Evolutionary conservation across 2,113 vertebrate species (phyloP).

Genomic region (Colius striatus): DNA sequence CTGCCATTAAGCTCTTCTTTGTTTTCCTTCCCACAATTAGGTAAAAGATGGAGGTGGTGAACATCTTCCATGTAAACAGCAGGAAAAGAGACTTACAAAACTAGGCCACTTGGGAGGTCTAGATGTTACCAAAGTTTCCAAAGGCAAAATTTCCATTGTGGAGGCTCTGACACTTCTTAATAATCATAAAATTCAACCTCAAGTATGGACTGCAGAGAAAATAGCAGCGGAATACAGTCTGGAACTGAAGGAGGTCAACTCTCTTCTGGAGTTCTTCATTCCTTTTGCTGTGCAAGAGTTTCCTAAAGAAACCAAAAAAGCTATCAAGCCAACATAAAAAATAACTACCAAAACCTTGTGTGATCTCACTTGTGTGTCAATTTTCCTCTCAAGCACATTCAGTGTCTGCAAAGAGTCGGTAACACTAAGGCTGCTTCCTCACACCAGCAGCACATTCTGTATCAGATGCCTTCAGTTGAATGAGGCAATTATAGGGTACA

Average conservation of each 20-base stretch:
- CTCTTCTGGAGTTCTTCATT: slow-evolving; percentile 85
- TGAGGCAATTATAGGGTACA: background rate
- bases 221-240: slow-evolving; percentile 88
- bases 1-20: slow-evolving; percentile 21
- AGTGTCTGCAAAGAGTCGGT: background rate
- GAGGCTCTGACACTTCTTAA: slow-evolving; percentile 86
- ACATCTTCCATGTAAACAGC: slow-evolving; percentile 37
- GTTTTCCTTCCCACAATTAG: slow-evolving; percentile 48
- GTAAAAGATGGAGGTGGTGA: slow-evolving; percentile 39
- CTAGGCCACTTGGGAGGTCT: slow-evolving; percentile 41
- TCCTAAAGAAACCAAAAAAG: slow-evolving; percentile 74
- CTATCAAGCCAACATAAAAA: slow-evolving; percentile 80
- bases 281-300: slow-evolving; percentile 85
- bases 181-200: slow-evolving; percentile 84
- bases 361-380: background rate
- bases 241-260: slow-evolving; percentile 84
- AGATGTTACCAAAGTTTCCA: slow-evolving; percentile 79
- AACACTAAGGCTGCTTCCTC: background rate
- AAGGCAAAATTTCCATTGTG: slow-evolving; percentile 87
- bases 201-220: slow-evolving; percentile 87
- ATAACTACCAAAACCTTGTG: background rate
- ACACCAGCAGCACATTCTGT: background rate
- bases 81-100: slow-evolving; percentile 79
- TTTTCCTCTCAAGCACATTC: background rate
- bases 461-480: background rate